Percentiles rank a stretch among this genome's conserved stretches.
Evolutionary conservation across 2,797 vertebrate species (phyloP).

Genomic region (Micromesistius poutassou): DNA sequence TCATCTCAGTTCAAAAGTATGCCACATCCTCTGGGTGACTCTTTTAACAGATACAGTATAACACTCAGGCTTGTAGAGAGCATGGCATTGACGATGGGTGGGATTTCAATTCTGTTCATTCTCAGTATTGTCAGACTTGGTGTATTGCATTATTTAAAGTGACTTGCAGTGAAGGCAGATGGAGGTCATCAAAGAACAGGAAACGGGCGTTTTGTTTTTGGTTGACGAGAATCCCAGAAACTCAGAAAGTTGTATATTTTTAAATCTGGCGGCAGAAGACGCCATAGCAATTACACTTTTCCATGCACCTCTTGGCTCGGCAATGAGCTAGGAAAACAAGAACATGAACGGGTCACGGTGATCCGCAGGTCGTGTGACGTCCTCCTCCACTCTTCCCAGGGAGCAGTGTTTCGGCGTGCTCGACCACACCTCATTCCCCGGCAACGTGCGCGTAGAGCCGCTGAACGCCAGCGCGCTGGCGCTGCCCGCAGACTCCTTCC

Average conservation of each 20-base stretch:
- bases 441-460: slow-evolving; percentile 55
- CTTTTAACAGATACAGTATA: background rate
- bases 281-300: background rate
- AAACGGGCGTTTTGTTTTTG: background rate
- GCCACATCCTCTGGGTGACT: background rate
- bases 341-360: background rate
- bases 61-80: background rate
- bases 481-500: slow-evolving; percentile 67
- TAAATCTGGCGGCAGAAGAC: too few species aligned
- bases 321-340: background rate
- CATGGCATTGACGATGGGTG: background rate
- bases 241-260: background rate
- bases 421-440: slow-evolving; percentile 68
- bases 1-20: slow-evolving; percentile 73
- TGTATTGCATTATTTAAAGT: background rate
- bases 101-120: background rate
- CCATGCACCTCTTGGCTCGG: background rate
- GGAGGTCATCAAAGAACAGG: background rate
- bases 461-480: slow-evolving; percentile 59
- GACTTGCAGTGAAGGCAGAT: background rate
- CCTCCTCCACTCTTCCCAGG: slow-evolving; percentile 43
- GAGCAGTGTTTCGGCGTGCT: slow-evolving; percentile 67
- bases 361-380: background rate
- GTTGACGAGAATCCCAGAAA: background rate
- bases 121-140: background rate